Conservation (phyloP, 2,888 invertebrate genomes). For the Chrysolina oricalcia region DNA sequence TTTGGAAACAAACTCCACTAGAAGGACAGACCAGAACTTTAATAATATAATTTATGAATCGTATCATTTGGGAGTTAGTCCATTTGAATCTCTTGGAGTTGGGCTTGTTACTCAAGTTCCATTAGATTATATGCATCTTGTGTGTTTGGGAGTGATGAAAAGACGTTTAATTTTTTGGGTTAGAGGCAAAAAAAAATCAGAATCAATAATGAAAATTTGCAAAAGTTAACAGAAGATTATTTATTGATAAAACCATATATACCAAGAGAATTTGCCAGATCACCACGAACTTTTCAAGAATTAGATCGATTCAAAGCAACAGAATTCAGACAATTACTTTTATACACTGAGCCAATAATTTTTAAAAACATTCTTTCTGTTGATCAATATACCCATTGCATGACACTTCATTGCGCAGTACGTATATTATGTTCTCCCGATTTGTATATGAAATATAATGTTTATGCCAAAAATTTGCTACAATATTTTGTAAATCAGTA, state of each 20-base stretch:
- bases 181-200: not conserved
- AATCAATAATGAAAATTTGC: not conserved
- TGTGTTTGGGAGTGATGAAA: constrained; percentile 17
- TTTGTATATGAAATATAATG: constrained; percentile 31
- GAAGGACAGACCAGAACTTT: constrained; percentile 4
- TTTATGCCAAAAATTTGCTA: constrained; percentile 50
- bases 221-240: not conserved
- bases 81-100: not conserved
- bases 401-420: constrained; percentile 50
- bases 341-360: constrained; percentile 55
- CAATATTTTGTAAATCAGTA: constrained; percentile 50
- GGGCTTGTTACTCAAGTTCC: not conserved
- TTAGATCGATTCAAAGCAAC: constrained; percentile 55
- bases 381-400: constrained; percentile 50
- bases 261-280: not conserved
- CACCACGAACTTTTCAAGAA: constrained; percentile 39
- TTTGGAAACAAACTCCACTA: not conserved
- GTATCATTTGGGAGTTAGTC: not conserved
- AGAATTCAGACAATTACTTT: constrained; percentile 54
- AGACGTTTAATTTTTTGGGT: not conserved
- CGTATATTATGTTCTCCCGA: constrained; percentile 46
- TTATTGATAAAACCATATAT: not conserved
- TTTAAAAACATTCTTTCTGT: constrained; percentile 45
- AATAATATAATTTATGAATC: not conserved
- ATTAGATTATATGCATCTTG: constrained; percentile 22